Evolutionary conservation across 2,797 vertebrate genomes (phyloP), one percentile per base, ranked within the genome.

Genomic region (Acanthurus leucopareius): DNA sequence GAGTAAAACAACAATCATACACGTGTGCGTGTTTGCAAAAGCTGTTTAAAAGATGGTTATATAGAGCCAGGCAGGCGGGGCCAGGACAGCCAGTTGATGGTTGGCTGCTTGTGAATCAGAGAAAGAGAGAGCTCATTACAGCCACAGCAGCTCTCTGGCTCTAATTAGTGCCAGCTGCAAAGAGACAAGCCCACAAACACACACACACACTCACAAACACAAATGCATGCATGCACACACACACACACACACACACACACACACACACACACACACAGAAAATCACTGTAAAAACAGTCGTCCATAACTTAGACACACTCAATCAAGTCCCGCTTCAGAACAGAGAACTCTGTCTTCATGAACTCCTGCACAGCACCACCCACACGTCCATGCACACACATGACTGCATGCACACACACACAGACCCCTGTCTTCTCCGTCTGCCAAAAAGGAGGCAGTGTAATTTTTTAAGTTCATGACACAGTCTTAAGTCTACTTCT

Each of bases 141-240:
- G 88, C 87, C 86, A 77, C 90, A 88, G 91, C 90, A 90, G 91
- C 82, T 79, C 90, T 86, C 74, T 75, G 73, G 86, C 87, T 93
- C 92, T 95, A 95, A 96, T 95, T 94, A 90, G 86, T 91, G 86
- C 92, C 94, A 94, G 94, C 93, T 96, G 95, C 91, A 84, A 81
- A 75, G 79, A 93, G 91, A 91, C 84, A 54, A 87, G 84, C 91
- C 85, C 80, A 86, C 89, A 90, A 32, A 32, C 28, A 32, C 28
- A 32, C 28, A 32, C 4, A 32, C 28, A 32, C 28, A 32, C 28
- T 90, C 79, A 85, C 86, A 88, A 81, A 71, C 80, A 61, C 79
- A 73, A n/a, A n/a, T n/a, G n/a, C n/a, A n/a, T n/a, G n/a, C n/a
- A n/a, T n/a, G n/a, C n/a, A n/a, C 28, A 32, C 28, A 90, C 79